These are phyloP conservation scores for Ovis canadensis DNA, from an alignment of 2,113 vertebrate genomes.

Conservation along the genomic window DNA sequence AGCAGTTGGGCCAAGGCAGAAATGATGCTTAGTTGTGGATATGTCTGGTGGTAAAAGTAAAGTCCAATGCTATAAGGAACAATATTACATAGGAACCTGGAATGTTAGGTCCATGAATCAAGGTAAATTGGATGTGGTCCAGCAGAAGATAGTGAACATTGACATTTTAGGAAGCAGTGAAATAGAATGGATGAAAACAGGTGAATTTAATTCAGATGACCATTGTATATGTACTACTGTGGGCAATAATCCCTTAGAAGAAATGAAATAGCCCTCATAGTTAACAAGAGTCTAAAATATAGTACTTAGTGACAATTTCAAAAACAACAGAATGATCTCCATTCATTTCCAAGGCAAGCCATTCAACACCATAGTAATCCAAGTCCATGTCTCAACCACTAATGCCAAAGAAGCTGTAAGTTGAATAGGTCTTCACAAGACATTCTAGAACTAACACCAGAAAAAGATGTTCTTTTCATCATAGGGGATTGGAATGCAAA, in stretches of 20 bases:
- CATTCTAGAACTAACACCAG: neutral
- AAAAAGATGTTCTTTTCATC: neutral
- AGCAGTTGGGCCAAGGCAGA: neutral
- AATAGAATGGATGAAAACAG: neutral
- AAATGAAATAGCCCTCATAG: neutral
- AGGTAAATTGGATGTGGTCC: neutral
- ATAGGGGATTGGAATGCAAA: neutral
- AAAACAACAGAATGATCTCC: neutral
- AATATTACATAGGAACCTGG: neutral
- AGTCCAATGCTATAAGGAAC: neutral
- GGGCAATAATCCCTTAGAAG: neutral
- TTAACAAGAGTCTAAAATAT: neutral
- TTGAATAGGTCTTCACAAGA: neutral
- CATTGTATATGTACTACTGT: neutral
- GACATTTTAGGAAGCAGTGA: neutral
- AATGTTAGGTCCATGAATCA: neutral
- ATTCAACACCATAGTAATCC: neutral
- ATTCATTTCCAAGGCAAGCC: neutral
- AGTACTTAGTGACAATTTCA: neutral
- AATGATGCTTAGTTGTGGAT: neutral
- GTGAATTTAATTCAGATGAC: neutral
- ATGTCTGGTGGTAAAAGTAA: neutral
- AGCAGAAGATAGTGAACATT: neutral
- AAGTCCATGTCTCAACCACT: neutral
- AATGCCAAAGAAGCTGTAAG: neutral